Conservation (phyloP, 2,797 vertebrate genomes). For the Spea hammondii region DNA sequence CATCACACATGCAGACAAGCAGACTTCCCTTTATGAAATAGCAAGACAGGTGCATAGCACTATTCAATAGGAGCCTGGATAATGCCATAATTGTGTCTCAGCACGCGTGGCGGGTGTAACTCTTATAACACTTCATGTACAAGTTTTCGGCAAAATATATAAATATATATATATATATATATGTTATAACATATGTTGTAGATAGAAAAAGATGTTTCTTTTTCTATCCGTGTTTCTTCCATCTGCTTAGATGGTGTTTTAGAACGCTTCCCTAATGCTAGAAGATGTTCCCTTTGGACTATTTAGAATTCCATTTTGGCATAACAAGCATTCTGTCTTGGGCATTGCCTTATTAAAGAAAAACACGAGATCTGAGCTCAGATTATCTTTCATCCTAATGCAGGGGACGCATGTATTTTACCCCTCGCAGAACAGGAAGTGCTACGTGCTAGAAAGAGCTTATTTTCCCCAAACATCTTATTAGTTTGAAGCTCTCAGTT, state of each 20-base stretch:
- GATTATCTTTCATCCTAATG: not conserved
- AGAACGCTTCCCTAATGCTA: not conserved
- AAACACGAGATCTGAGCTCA: not conserved
- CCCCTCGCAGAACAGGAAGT: not conserved
- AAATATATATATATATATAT: too few relatives aligned
- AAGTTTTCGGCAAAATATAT: too few relatives aligned
- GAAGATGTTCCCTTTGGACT: not conserved
- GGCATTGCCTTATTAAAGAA: not conserved
- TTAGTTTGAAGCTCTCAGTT: constrained; percentile 17
- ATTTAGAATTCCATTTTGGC: not conserved
- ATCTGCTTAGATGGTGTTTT: not conserved
- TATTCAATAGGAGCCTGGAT: too few relatives aligned
- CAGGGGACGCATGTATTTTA: not conserved
- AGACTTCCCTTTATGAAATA: too few relatives aligned
- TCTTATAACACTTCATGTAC: too few relatives aligned
- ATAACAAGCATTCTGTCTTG: not conserved
- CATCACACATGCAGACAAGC: not conserved
- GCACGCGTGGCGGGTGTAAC: too few relatives aligned
- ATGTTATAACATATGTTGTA: too few relatives aligned
- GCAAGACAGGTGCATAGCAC: too few relatives aligned
- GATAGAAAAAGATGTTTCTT: too few relatives aligned
- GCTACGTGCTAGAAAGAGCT: constrained; percentile 2
- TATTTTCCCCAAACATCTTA: constrained; percentile 39
- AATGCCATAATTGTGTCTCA: too few relatives aligned
- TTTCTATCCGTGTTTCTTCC: too few relatives aligned